These are phyloP conservation scores for Muschampia staudingeri DNA, from an alignment of 2,888 invertebrate genomes.

Conservation along the genomic window DNA sequence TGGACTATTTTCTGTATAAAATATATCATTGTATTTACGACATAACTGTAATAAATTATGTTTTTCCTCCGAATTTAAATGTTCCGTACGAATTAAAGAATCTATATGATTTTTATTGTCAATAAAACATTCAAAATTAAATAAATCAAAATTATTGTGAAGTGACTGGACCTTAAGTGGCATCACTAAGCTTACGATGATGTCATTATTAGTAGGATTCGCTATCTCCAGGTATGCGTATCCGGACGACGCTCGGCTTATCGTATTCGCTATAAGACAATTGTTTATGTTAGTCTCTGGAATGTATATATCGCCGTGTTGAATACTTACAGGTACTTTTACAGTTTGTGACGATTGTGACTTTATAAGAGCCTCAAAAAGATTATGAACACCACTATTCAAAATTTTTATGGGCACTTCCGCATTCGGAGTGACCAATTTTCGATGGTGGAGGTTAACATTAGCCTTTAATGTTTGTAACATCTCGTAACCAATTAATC, in stretches of 20 bases:
- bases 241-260: background rate
- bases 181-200: background rate
- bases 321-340: conserved; percentile 1
- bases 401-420: conserved; percentile 9
- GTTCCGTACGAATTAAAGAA: no score
- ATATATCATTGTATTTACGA: no score
- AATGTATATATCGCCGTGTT: conserved; percentile 4
- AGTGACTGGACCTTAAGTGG: background rate
- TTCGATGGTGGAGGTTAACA: background rate
- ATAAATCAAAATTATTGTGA: conserved; percentile 13
- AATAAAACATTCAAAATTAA: background rate
- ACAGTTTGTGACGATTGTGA: background rate
- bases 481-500: background rate
- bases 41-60: no score
- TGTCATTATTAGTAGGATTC: conserved; percentile 23
- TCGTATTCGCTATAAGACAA: conserved; percentile 5
- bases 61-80: no score
- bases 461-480: background rate
- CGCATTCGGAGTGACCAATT: background rate
- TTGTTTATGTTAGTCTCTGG: background rate
- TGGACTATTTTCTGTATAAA: no score
- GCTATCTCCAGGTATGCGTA: conserved; percentile 9
- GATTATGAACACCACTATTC: conserved; percentile 9
- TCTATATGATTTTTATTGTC: no score
- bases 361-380: background rate